Percentiles rank a stretch among this genome's conserved stretches.
Conservation (phyloP, 2,888 invertebrate species). For the Lissonota sp. region DNA sequence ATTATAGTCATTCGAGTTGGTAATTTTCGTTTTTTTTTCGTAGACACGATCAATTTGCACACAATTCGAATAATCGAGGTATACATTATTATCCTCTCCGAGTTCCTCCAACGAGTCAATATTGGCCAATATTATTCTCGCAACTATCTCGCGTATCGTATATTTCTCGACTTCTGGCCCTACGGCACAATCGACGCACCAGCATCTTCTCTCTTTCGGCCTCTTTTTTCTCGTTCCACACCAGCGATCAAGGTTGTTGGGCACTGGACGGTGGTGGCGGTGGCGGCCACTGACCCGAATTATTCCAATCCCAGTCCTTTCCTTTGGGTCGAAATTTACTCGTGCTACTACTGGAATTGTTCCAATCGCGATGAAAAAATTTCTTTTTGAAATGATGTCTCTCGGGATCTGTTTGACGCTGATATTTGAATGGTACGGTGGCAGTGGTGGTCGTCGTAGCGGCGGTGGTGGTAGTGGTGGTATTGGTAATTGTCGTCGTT, state of each 20-base stretch:
- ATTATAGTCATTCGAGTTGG: too few species aligned
- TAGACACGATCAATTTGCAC: too few species aligned
- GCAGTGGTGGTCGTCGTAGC: slow-evolving; percentile 80
- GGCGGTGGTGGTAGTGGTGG: too few species aligned
- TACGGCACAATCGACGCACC: too few species aligned
- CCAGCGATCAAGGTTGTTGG: slow-evolving; percentile 79
- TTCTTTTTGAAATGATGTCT: slow-evolving; percentile 93
- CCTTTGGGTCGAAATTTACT: slow-evolving; percentile 90
- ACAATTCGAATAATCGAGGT: too few species aligned
- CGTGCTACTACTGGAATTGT: slow-evolving; percentile 78
- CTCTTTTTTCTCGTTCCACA: slow-evolving; percentile 12
- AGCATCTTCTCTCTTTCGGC: neutral
- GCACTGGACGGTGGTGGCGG: slow-evolving; percentile 65
- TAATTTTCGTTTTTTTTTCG: too few species aligned
- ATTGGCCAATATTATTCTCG: too few species aligned
- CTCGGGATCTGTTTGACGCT: slow-evolving; percentile 85
- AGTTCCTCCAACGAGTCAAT: too few species aligned
- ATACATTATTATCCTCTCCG: too few species aligned
- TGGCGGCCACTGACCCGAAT: slow-evolving; percentile 82
- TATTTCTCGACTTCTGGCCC: too few species aligned
- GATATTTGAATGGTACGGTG: slow-evolving; percentile 86
- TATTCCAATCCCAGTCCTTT: slow-evolving; percentile 89
- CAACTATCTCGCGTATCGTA: too few species aligned
- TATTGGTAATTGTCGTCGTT: too few species aligned
- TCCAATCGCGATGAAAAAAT: slow-evolving; percentile 89